Base-by-base conservation (phyloP, 2,888 invertebrate genomes). In the Perizoma affinitatum region DNA sequence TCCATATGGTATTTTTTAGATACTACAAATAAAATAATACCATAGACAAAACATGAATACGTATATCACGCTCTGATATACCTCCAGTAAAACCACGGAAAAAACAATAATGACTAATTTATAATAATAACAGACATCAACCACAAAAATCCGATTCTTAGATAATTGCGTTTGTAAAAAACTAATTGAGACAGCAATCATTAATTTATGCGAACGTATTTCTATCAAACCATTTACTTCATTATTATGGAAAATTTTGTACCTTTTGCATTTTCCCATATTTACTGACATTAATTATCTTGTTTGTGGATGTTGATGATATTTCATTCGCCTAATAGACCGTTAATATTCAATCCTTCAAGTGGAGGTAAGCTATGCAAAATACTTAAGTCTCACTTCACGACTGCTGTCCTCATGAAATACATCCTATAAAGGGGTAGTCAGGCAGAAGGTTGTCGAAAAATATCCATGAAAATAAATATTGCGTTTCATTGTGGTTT, bases 221-320 rank as follows among this genome's bases (percentile, higher is more conserved):
- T 35, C 40, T 41, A 54, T 50, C 33, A 42, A 50, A 50, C 41
- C 50, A 40, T 38, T 38, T 38, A 44, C n/a, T 0, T 38, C 5
- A 44, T 6, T 4, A 22, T 44, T 7, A 34, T 8, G 41, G 46
- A 34, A 45, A 46, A 40, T 40, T 5, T 33, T 33, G 22, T 11
- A 40, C 33, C n/a, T 50, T 41, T 50, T 50, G 50, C 41, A 34
- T 50, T 50, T 22, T 41, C 7, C 41, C 42, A 49, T 40, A 47
- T 36, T n/a, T 47, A 47, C 38, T 38, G 35, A 34, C 36, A 49
- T 2, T 40, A 49, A 36, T 11, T 48, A 36, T 35, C 9, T 34
- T 47, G 47, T 47, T 42, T 4, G 4, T 42, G 42, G n/a, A 6
- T 38, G 38, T 6, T 38, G 38, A 38, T 38, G 38, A 38, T 6